A percentile compares a stretch with the other conserved stretches of the same genome.
phyloP scores from a whole-genome alignment of 2,888 invertebrate species.

The Patella caerulea region DNA sequence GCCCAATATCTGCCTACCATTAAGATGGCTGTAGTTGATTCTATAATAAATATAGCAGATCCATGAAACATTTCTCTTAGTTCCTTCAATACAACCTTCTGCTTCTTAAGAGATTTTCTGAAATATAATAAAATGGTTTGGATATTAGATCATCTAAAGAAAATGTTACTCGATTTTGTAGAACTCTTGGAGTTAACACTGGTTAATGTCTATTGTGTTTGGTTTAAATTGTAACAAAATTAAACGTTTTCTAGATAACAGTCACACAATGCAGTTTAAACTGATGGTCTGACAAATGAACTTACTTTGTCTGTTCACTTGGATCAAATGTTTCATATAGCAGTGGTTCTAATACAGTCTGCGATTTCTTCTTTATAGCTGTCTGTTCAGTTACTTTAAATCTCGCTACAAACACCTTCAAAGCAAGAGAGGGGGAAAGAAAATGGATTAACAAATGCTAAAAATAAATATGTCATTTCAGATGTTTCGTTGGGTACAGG shows the following conservation, averaged over 20 bases:
- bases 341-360: constrained; percentile 55
- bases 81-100: constrained; percentile 62
- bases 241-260: too few species aligned
- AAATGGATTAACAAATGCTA: background rate
- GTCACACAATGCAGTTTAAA: too few species aligned
- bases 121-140: constrained; percentile 11
- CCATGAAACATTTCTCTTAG: constrained; percentile 66
- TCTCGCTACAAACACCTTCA: constrained; percentile 68
- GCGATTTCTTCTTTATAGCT: constrained; percentile 44
- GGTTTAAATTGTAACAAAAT: too few species aligned
- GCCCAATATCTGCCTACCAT: constrained; percentile 46
- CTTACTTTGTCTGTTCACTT: constrained; percentile 62
- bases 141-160: too few species aligned
- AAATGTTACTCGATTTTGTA: too few species aligned
- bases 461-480: background rate
- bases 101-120: constrained; percentile 62
- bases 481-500: background rate
- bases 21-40: constrained; percentile 62
- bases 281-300: background rate
- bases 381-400: constrained; percentile 65
- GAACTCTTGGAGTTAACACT: too few species aligned
- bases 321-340: constrained; percentile 62
- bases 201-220: too few species aligned
- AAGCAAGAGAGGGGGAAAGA: background rate
- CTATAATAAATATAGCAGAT: constrained; percentile 67